Evolutionary conservation across 2,113 vertebrate genomes (phyloP), one percentile per base, ranked within the genome.

Genomic region (Forbesichthys agassizii): DNA sequence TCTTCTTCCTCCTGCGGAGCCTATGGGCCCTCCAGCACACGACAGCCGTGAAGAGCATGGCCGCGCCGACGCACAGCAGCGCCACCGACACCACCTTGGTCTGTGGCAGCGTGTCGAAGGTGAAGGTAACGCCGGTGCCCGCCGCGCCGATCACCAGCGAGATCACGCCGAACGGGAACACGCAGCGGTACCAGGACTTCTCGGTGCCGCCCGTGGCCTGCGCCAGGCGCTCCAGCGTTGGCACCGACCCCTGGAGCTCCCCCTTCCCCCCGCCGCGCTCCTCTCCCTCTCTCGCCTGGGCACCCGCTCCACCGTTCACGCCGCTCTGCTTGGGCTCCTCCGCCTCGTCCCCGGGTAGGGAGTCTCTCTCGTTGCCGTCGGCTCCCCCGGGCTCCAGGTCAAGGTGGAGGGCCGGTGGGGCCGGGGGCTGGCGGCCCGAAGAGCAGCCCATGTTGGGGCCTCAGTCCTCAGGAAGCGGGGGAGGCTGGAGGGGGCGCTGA

Each of bases 41-140:
- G 0, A 93, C 91, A 9, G 94, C 94, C 9, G 93, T 90, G 3
- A 94, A 81, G 82, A 96, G 85, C 82, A 97, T 92, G 33, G 91
- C 60, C 3, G 95, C 66, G 0, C 95, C 95, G 0, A 89, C 68
- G 0, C 90, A 86, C 54, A 98, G 77, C 71, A 94, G 90, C 1
- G 90, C 93, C 87, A 97, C 91, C 0, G 93, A 95, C 78, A 93
- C 92, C 76, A 93, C 92, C 86, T 95, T 95, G 73, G 95, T 94
- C 92, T 95, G 95, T 65, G 87, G 93, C 0, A 93, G 90, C 13
- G 94, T 93, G 78, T 94, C 86, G 73, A 94, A 94, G 67, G 89
- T 95, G 91, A 97, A 97, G 42, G 95, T 95, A 81, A 98, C 96
- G 48, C 94, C 94, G 0, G 91, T 95, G 66, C 94, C 94, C 0